Base-by-base conservation (phyloP, 2,888 invertebrate genomes). In the Amphipyra berbera region DNA sequence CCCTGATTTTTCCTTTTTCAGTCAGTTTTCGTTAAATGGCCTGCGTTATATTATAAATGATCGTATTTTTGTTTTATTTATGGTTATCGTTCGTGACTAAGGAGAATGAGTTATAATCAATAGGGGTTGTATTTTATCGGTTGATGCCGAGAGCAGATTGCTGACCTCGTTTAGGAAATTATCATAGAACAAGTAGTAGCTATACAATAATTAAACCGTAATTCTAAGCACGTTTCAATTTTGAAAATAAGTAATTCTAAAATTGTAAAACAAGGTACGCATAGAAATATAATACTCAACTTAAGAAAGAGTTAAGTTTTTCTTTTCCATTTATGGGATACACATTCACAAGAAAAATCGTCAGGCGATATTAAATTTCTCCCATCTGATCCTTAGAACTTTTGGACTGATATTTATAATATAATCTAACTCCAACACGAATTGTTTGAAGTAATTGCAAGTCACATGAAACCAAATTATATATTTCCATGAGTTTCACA, bases 1-100 rank as follows among this genome's bases (percentile, higher is more conserved):
- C 38, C 54, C 42, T 61, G 57, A 61, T 65, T 73, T 78, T 76
- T 73, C 68, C 53, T 67, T 42, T 37, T 61, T 47, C 56, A 58
- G 50, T 41, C 58, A 52, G 47, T 48, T 13, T 33, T 56, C 53
- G 14, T 47, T 53, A 47, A 33, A 52, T 47, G 30, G 30, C 30
- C 30, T 52, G 48, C 50, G 50, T 21, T 57, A 35, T 52, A 35
- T 52, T 50, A 35, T 30, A 30, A 7, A 30, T 30, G 6, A 30
- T 30, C 30, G 30, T 30, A 30, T 62, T 62, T 54, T 50, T 59
- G 47, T 48, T 63, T 73, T 74, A 48, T 69, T 71, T 71, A 54
- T 52, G 44, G 58, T 63, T 69, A 54, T 73, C 13, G 68, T 60
- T 68, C 69, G 55, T 69, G 74, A 47, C 61, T 54, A 44, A 49